Evolutionary conservation across 2,888 invertebrate genomes (phyloP).

Genomic region (Pachymerium ferrugineum): DNA sequence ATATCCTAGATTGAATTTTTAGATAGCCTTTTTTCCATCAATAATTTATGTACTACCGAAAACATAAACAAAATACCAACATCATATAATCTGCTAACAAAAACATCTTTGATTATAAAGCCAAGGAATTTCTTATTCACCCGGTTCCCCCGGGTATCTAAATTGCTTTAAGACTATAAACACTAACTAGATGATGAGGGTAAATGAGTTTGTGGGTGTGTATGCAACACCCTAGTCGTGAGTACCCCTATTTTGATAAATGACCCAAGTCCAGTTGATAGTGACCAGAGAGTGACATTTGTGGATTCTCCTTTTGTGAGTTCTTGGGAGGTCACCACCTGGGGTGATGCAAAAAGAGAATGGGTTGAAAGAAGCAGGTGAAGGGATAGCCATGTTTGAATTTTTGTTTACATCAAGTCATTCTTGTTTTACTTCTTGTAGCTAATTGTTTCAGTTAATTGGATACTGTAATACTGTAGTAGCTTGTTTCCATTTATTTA

Average conservation of each 20-base stretch:
- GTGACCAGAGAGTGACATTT: conserved; percentile 2
- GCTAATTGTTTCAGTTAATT: not conserved
- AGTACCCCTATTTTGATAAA: conserved; percentile 8
- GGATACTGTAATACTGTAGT: not conserved
- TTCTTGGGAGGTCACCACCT: not conserved
- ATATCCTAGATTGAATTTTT: not conserved
- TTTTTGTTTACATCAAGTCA: not conserved
- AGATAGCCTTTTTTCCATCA: too few species aligned
- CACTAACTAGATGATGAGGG: not conserved
- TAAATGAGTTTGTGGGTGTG: not conserved
- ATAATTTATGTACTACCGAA: too few species aligned
- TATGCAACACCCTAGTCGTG: not conserved
- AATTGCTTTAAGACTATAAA: too few species aligned
- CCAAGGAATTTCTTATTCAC: too few species aligned
- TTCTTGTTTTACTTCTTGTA: not conserved
- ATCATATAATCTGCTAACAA: not conserved
- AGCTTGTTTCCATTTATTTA: too few species aligned
- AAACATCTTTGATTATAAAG: too few species aligned
- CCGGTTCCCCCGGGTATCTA: too few species aligned
- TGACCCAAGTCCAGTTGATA: not conserved
- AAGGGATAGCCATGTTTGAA: not conserved
- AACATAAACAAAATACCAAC: not conserved
- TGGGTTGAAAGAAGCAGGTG: not conserved
- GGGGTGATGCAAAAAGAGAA: not conserved
- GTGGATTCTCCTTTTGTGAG: not conserved